These are phyloP conservation scores for Hydrozoanthus tunicans DNA, from an alignment of 64 coral and sea anemone species.

Conservation along the genomic window DNA sequence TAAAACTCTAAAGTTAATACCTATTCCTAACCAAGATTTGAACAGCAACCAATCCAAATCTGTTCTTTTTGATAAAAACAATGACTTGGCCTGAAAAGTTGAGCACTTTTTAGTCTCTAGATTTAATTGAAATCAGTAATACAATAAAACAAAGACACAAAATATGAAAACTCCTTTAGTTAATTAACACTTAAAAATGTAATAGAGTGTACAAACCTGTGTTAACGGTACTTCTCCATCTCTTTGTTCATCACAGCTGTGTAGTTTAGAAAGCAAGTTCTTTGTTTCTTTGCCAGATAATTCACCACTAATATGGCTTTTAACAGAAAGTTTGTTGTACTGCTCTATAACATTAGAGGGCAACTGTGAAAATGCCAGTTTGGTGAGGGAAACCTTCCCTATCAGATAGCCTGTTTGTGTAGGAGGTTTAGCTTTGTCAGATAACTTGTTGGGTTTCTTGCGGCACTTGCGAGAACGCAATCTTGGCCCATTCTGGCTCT, in stretches of 20 bases:
- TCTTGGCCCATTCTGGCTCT: neutral
- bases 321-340: conserved; percentile 15
- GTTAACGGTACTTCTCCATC: too few species aligned
- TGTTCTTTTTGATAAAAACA: too few species aligned
- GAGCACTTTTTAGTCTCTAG: too few species aligned
- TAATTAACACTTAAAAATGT: neutral
- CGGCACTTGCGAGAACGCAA: neutral
- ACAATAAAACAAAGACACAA: too few species aligned
- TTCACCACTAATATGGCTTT: neutral
- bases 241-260: neutral
- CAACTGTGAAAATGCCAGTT: conserved; percentile 9
- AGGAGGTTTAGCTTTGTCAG: neutral
- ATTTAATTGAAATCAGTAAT: too few species aligned
- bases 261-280: neutral
- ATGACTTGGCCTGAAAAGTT: too few species aligned
- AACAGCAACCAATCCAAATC: too few species aligned
- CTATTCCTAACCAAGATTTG: too few species aligned
- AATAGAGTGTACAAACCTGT: too few species aligned
- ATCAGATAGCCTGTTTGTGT: neutral
- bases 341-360: conserved; percentile 24
- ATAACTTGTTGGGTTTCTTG: neutral
- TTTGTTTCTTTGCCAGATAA: neutral
- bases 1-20: too few species aligned
- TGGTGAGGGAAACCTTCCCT: neutral
- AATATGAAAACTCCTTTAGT: too few species aligned